A percentile compares a stretch with the other conserved stretches of the same genome.
Conservation (phyloP, 2,888 invertebrate genomes). For the Euplagia quadripunctaria region DNA sequence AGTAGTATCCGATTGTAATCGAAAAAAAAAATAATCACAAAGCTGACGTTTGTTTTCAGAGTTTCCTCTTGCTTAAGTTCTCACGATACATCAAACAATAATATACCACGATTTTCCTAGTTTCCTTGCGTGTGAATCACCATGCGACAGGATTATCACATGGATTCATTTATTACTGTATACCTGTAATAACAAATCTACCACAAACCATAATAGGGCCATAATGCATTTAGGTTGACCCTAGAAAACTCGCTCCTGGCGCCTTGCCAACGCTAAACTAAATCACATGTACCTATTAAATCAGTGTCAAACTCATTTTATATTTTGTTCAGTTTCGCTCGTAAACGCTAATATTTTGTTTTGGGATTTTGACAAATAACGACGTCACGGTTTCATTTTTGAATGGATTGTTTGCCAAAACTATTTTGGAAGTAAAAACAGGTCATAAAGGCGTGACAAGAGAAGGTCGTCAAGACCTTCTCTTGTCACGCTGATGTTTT, state of each 20-base stretch:
- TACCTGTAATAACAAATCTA: background rate
- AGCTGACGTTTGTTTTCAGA: too few species aligned
- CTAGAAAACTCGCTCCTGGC: background rate
- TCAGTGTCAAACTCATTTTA: background rate
- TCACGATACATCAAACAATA: background rate
- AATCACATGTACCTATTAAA: conserved; percentile 10
- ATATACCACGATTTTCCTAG: background rate
- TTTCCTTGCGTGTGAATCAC: background rate
- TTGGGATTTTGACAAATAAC: background rate
- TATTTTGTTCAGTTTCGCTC: background rate
- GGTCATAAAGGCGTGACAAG: background rate
- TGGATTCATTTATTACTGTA: background rate
- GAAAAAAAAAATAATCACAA: too few species aligned
- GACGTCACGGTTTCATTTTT: background rate
- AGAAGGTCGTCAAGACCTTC: too few species aligned
- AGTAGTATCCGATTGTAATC: too few species aligned
- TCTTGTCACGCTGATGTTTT: background rate
- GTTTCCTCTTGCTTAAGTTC: background rate
- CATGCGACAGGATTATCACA: background rate
- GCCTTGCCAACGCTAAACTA: conserved; percentile 9
- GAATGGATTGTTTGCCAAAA: conserved; percentile 5
- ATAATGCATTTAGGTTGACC: conserved; percentile 9
- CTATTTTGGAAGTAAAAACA: background rate
- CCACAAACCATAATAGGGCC: conserved; percentile 1
- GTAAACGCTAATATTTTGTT: background rate